Evolutionary conservation across 2,113 vertebrate species (phyloP), one percentile per base, ranked within the genome.

Genomic region (Falco punctatus): DNA sequence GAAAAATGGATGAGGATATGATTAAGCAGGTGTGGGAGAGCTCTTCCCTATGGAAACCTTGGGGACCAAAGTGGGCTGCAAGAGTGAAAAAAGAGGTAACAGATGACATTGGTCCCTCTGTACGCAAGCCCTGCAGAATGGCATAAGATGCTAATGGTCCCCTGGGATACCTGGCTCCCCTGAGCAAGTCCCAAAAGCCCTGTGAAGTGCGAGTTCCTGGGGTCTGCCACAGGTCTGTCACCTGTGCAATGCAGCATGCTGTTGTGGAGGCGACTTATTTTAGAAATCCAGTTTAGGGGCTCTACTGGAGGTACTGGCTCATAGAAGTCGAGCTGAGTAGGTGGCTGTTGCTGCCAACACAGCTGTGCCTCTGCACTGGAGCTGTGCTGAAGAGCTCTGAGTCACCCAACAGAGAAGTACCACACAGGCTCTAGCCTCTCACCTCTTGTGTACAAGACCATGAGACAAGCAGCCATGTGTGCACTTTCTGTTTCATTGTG

Each of bases 181-280:
- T 1, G 2, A 32, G 58, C 49, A 52, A 17, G 20, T 21, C 26
- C 7, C 18, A 44, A 80, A 69, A 70, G 28, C 49, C 38, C 49
- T 17, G 28, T 2, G 1, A 74, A 52, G 19, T 11, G 22, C 0
- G 0, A 16, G 6, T 44, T 62, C 11, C 21, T 0, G 1, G 54
- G 17, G 20, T 62, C 26, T 79, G 49, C 61, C 51, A 4, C 0
- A 1, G 13, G 11, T 42, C 5, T 15, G 15, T n/a, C 24, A 18
- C 18, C 22, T 11, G 42, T 22, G 35, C 33, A 33, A 46, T 17
- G 27, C 54, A 59, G 26, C 13, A 2, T 7, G n/a, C 58, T 81
- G 44, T 40, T 81, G n/a, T 22, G 44, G 22, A 52, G 30, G 44
- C 24, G 38, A 49, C 17, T 28, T 71, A 5, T 23, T 57, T 61